Evolutionary conservation across 2,888 invertebrate genomes (phyloP), one percentile per base, ranked within the genome.

Genomic region (Rotaria magnacalcarata): DNA sequence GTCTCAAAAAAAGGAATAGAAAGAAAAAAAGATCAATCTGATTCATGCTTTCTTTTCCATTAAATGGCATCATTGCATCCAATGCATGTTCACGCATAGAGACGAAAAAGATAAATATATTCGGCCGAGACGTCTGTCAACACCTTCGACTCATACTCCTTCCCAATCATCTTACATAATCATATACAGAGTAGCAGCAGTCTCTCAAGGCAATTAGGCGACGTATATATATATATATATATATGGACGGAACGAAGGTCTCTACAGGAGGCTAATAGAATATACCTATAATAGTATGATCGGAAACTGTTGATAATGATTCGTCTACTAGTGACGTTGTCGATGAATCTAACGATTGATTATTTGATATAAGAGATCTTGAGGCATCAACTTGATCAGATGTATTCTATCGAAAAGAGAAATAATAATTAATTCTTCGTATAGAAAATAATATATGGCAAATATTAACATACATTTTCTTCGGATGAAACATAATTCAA

Each of bases 121-220:
- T 67, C 67, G 67, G 34, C 67, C 6, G 27, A 34, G 67, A 67
- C 67, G 67, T 6, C 41, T 67, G 67, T 67, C 67, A 67, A 67
- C 67, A 67, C 67, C 34, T 67, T 16, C 34, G 14, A 19, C 34
- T 19, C 7, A 19, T 27, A 19, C 16, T 16, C 34, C 67, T 34
- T 16, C 67, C 34, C 67, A 34, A 67, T 67, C 67, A 67, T 67
- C 67, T 67, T 67, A 34, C 67, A 67, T 67, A 67, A 67, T 67
- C 67, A 67, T 41, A 67, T 34, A 41, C 34, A 41, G 34, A 67
- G 67, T 67, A 67, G 34, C 34, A 67, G 34, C 67, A 67, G 34
- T 34, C 67, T 67, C 67, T 34, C 67, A 67, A 67, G 67, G 67
- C 67, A 34, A 67, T 67, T 41, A 67, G 67, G 34, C 67, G 67